Percentiles rank a stretch among this genome's conserved stretches.
Conservation (phyloP, 2,797 vertebrate species). For the Periparus ater region DNA sequence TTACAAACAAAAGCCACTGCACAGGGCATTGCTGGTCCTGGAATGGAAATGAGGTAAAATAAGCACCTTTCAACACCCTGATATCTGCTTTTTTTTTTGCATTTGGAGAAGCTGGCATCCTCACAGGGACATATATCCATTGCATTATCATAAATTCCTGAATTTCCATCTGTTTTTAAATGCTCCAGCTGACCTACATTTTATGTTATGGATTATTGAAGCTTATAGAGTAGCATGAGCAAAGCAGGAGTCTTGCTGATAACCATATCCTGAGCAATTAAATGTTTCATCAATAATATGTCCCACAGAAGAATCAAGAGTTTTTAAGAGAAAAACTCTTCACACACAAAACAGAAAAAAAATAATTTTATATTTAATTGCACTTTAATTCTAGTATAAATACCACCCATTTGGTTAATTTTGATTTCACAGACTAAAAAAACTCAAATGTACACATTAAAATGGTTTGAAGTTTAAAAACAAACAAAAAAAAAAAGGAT, state of each 20-base stretch:
- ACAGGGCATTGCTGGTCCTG: background rate
- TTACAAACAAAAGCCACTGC: constrained; percentile 7
- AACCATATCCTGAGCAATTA: background rate
- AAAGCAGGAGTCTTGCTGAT: background rate
- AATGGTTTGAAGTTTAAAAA: background rate
- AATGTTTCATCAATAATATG: background rate
- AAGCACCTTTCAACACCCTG: background rate
- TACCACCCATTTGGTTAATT: background rate
- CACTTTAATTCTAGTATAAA: background rate
- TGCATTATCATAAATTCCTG: background rate
- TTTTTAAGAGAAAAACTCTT: background rate
- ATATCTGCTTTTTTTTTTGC: background rate
- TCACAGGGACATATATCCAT: background rate
- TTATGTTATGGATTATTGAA: constrained; percentile 31
- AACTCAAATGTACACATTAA: background rate
- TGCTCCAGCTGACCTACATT: constrained; percentile 40
- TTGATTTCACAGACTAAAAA: background rate
- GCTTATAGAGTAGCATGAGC: background rate
- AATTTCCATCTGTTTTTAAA: constrained; percentile 33
- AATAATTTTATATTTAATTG: too few species aligned
- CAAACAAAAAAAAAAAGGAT: background rate
- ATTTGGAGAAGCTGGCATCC: background rate
- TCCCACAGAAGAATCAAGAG: background rate
- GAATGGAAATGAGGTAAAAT: constrained; percentile 10
- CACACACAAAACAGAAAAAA: background rate